Conservation (phyloP, 2,888 invertebrate species). For the Lathronympha strigana region DNA sequence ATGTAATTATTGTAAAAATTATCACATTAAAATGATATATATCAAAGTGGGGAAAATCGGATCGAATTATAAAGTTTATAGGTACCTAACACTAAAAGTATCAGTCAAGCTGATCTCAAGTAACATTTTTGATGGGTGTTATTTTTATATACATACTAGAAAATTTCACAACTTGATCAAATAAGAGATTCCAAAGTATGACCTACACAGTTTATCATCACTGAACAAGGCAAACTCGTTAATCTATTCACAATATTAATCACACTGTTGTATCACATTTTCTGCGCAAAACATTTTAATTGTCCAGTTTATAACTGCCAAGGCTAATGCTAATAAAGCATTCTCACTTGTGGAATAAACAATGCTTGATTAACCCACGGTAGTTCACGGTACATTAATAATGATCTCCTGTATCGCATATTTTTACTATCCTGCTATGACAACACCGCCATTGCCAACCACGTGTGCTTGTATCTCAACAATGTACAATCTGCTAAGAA, state of each 20-base stretch:
- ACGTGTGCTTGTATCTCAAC: constrained; percentile 16
- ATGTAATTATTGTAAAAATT: too few relatives aligned
- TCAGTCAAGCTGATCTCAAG: too few relatives aligned
- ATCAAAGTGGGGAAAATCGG: too few relatives aligned
- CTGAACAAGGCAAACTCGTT: constrained; percentile 1
- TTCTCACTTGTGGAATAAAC: constrained; percentile 29
- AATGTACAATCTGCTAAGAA: constrained; percentile 24
- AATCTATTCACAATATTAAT: constrained; percentile 16
- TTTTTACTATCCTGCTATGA: constrained; percentile 24
- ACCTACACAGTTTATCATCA: not conserved
- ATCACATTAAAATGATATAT: too few relatives aligned
- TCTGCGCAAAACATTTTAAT: constrained; percentile 27
- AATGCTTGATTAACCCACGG: constrained; percentile 38
- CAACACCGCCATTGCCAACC: constrained; percentile 26
- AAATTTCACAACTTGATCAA: not conserved
- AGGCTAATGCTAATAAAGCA: constrained; percentile 35
- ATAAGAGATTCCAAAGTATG: not conserved
- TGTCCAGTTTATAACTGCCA: constrained; percentile 6
- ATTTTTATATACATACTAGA: too few relatives aligned
- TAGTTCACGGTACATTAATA: too few relatives aligned
- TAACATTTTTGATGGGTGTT: too few relatives aligned
- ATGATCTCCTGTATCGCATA: constrained; percentile 29
- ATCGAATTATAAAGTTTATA: too few relatives aligned
- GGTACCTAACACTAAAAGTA: not conserved
- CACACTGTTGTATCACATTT: constrained; percentile 1